Percentiles rank a stretch among this genome's conserved stretches.
Evolutionary conservation across 2,797 vertebrate genomes (phyloP).

Genomic region (Decapterus maruadsi): DNA sequence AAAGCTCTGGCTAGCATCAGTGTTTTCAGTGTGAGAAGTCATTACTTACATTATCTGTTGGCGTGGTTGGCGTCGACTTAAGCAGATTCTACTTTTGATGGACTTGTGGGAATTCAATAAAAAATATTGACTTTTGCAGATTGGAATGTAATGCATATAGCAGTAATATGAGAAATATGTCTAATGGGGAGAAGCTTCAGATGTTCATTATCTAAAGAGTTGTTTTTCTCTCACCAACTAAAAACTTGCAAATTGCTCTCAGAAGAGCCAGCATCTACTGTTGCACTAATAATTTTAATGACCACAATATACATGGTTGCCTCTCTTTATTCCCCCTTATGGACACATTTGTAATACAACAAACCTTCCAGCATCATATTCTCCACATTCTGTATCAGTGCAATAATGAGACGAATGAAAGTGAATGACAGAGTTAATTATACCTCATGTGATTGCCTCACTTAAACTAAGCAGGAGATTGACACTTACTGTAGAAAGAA

Average conservation of each 20-base stretch:
- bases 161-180: constrained; percentile 48
- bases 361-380: constrained; percentile 15
- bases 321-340: constrained; percentile 24
- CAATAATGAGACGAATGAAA: constrained; percentile 15
- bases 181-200: constrained; percentile 47
- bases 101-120: constrained; percentile 62
- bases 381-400: background rate
- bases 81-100: constrained; percentile 62
- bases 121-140: constrained; percentile 63
- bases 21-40: constrained; percentile 66
- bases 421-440: constrained; percentile 12
- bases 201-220: constrained; percentile 57
- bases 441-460: constrained; percentile 1
- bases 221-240: constrained; percentile 43
- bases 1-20: constrained; percentile 70
- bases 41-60: constrained; percentile 75
- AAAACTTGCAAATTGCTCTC: constrained; percentile 59
- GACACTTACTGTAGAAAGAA: background rate
- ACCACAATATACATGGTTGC: constrained; percentile 36
- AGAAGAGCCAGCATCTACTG: constrained; percentile 37
- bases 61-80: constrained; percentile 50
- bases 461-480: background rate
- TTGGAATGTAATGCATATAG: constrained; percentile 55
- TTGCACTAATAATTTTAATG: constrained; percentile 56
- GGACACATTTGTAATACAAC: constrained; percentile 24